A percentile compares a stretch with the other conserved stretches of the same genome.
Conservation (phyloP, 1,140 invertebrate genomes). For the Heterodera carotae region DNA sequence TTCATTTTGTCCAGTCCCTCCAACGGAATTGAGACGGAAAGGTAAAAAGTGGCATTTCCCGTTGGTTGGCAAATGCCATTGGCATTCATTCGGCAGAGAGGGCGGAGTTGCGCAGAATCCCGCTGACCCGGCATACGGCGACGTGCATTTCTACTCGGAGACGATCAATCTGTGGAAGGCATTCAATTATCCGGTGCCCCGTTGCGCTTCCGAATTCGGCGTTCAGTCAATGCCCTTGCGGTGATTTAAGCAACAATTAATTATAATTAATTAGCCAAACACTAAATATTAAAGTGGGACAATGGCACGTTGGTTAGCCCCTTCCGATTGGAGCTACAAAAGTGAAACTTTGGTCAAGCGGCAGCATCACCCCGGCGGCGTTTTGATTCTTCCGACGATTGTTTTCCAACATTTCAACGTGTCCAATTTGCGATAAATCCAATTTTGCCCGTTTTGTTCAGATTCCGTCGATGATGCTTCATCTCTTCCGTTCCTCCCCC, state of each 20-base stretch:
- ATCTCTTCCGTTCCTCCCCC: not conserved
- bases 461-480: not conserved
- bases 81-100: conserved; percentile 27
- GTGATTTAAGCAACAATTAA: conserved; percentile 64
- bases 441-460: not conserved
- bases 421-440: not conserved
- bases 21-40: conserved; percentile 79
- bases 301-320: conserved; percentile 55
- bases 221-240: conserved; percentile 83
- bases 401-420: conserved; percentile 65
- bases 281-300: conserved; percentile 45
- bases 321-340: conserved; percentile 71
- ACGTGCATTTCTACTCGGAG: conserved; percentile 93
- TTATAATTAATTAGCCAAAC: not conserved
- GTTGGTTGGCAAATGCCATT: too few relatives aligned
- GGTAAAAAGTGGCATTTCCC: too few relatives aligned
- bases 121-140: conserved; percentile 79
- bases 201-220: conserved; percentile 93
- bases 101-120: conserved; percentile 69
- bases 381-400: conserved; percentile 66
- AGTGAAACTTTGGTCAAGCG: conserved; percentile 75
- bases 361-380: conserved; percentile 80
- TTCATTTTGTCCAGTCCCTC: conserved; percentile 87
- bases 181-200: conserved; percentile 76
- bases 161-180: conserved; percentile 78